Evolutionary conservation across 2,797 vertebrate genomes (phyloP).

Genomic region (Helarctos malayanus): DNA sequence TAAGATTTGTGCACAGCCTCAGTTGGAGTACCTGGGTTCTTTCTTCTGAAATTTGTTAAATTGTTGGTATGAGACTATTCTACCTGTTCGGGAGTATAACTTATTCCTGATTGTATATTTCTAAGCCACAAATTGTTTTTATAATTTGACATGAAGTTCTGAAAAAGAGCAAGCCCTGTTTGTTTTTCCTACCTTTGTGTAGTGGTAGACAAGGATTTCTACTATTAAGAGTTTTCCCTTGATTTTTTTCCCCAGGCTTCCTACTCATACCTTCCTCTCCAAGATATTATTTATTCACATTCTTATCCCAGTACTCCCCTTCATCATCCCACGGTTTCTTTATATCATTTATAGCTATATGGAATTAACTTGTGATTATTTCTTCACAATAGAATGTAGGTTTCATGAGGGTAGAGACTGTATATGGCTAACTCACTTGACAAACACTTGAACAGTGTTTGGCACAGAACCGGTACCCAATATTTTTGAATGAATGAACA

Average conservation of each 20-base stretch:
- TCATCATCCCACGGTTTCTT: not conserved
- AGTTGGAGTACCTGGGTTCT: not conserved
- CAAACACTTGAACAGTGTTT: not conserved
- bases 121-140: not conserved
- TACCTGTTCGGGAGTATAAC: not conserved
- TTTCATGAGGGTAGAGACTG: not conserved
- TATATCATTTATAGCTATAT: not conserved
- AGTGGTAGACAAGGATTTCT: not conserved
- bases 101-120: not conserved
- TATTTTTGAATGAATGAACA: not conserved
- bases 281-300: not conserved
- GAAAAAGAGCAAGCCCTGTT: not conserved
- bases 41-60: not conserved
- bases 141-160: not conserved
- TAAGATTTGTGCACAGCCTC: not conserved
- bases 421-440: not conserved
- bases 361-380: not conserved
- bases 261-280: not conserved
- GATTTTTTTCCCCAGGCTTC: not conserved
- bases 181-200: not conserved
- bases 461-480: not conserved
- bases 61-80: not conserved
- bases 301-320: not conserved
- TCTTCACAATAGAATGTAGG: not conserved
- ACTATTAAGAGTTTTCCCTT: not conserved